Base-by-base conservation (phyloP, 2,113 vertebrate genomes). In the Xyrauchen texanus region DNA sequence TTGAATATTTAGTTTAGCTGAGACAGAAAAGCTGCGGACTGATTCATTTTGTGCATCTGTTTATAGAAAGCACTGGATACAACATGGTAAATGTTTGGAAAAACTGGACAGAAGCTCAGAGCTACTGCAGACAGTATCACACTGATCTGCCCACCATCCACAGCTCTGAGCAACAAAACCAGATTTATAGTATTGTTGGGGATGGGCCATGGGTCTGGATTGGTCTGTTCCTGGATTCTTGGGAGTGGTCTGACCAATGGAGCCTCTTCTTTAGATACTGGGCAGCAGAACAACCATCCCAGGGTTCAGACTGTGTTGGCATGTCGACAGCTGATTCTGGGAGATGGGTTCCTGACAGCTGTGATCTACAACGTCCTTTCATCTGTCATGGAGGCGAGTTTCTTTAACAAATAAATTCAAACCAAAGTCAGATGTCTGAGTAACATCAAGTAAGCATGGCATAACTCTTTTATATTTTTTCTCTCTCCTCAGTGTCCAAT, bases 241-340 rank as follows among this genome's bases (percentile, higher is more conserved):
- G 79, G 77, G 3, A 7, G 15, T 84, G 83, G 83, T 81, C 79
- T 55, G 83, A 83, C 1, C 21, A 57, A 1, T 69, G 57, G 63
- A 21, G 1, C 4, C 15, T 11, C 16, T 13, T n/a, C 12, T 81
- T 58, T 62, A 78, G 81, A 82, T 16, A 78, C 68, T 82, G 81
- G 81, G 47, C 53, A 34, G 8, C 34, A 3, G 68, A 55, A 13
- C 68, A 73, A 68, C 76, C 81, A 67, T 58, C 65, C 0, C 55
- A n/a, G 9, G 7, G 6, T n/a, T 6, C 46, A 7, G 44, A 34
- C 52, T 80, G 78, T 66, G 6, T 12, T 72, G 15, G 68, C 6
- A 6, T 58, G 21, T 7, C 6, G 45, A 80, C 44, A 47, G 46
- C 0, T 42, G 34, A 61, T 15, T 8, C 55, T 62, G 79, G 65